A percentile compares a stretch with the other conserved stretches of the same genome.
Evolutionary conservation across 2,888 invertebrate species (phyloP).

Genomic region (Phortica magna): DNA sequence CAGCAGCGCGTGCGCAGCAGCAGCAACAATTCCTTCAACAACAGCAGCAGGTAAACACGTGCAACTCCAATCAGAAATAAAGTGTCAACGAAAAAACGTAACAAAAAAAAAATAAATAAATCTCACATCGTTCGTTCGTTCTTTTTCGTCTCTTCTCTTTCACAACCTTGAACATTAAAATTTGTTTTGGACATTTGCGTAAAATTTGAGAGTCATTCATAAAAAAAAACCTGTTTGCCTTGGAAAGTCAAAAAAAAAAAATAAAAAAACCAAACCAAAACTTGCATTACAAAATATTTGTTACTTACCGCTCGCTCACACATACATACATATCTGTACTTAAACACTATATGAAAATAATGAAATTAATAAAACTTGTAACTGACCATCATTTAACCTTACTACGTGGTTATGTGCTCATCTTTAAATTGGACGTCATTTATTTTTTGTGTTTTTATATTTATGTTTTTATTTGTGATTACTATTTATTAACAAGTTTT

Average conservation of each 20-base stretch:
- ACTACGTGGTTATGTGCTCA: too few relatives aligned
- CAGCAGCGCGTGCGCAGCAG: conserved; percentile 79
- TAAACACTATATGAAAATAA: background rate
- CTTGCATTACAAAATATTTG: conserved; percentile 21
- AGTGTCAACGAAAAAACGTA: background rate
- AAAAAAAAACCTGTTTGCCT: conserved; percentile 31
- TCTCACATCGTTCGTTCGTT: conserved; percentile 17
- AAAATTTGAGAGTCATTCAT: conserved; percentile 1
- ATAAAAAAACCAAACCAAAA: conserved; percentile 50
- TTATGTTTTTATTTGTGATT: too few relatives aligned
- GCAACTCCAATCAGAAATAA: conserved; percentile 53
- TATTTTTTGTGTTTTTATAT: too few relatives aligned
- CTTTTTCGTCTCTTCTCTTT: background rate
- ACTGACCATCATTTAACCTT: too few relatives aligned
- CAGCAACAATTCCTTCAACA: conserved; percentile 76
- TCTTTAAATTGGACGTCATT: too few relatives aligned
- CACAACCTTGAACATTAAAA: conserved; percentile 6
- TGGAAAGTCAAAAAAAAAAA: conserved; percentile 4
- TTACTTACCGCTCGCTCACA: background rate
- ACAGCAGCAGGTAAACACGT: conserved; percentile 73
- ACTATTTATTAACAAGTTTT: too few relatives aligned
- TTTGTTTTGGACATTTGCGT: conserved; percentile 11
- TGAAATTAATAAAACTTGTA: too few relatives aligned
- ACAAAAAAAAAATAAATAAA: conserved; percentile 37
- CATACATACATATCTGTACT: background rate